Evolutionary conservation across 1,140 invertebrate genomes (phyloP), one percentile per base, ranked within the genome.

Genomic region (Hermetia illucens): DNA sequence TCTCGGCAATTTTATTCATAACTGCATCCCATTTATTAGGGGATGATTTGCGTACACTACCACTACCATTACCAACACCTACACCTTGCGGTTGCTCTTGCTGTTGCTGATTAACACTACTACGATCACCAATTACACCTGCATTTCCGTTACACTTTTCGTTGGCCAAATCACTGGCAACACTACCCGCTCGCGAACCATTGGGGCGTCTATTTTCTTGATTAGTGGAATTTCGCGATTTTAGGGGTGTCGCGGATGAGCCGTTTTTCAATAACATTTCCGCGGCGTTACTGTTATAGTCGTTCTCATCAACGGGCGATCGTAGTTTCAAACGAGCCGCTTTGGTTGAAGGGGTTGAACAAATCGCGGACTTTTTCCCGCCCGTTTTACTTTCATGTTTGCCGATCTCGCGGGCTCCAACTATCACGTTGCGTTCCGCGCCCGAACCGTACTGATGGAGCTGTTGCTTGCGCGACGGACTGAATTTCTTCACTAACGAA

Each of bases 1-100:
- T 74, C 46, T 77, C 78, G 17, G 77, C 74, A 35, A 82, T 81
- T 61, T 85, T 85, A 59, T 77, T 82, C 72, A 83, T 78, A 25
- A 86, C 77, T 30, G 75, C 81, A 50, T 86, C 81, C 71, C 82
- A 82, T 37, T 79, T 70, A 44, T 60, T 60, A 25, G 57, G 54
- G 34, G 44, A 44, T 20, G 48, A 59, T 41, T 71, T 70, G 12
- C 65, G 56, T 32, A 47, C 21, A n/a, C n/a, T n/a, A n/a, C n/a
- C n/a, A n/a, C n/a, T n/a, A n/a, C n/a, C n/a, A n/a, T n/a, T n/a
- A n/a, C n/a, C n/a, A n/a, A n/a, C n/a, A n/a, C n/a, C n/a, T n/a
- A n/a, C n/a, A n/a, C n/a, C n/a, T n/a, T n/a, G n/a, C n/a, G n/a
- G n/a, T n/a, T n/a, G n/a, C n/a, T n/a, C n/a, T n/a, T n/a, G n/a